Base-by-base conservation (phyloP, 2,797 vertebrate genomes). In the Chelidonichthys spinosus region DNA sequence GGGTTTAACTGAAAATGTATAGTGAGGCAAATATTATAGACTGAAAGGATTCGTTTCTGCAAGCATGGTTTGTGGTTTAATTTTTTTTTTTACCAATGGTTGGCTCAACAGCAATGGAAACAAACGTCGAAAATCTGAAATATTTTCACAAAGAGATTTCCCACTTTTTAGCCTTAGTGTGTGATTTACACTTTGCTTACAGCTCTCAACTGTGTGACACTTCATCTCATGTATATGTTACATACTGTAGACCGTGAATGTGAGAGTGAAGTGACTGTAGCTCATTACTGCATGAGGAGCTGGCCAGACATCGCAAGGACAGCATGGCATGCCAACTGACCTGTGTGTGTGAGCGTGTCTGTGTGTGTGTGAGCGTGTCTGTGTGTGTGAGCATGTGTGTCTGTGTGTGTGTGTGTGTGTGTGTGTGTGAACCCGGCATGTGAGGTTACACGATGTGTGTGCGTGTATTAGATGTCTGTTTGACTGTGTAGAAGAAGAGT, bases 321-420 rank as follows among this genome's bases (percentile, higher is more conserved):
- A 56, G 55, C 13, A 53, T 87, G 69, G 89, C 83, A 65, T 78
- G 83, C 75, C 87, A 88, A 64, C 69, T 90, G 87, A 88, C 63
- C 85, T 79, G 67, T 55, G 7, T 74, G 62, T 58, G 72, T 62
- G 11, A 37, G 18, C 7, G 62, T 36, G 52, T 56, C 33, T 63
- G 69, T 53, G 58, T 52, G 65, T 25, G 52, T 56, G 61, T 36
- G 37, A 39, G 50, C 61, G 46, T 69, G 40, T 40, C 59, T 25
- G 36, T 64, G 43, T 66, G 37, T 37, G 35, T 43, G 39, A 42
- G 39, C 2, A 53, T 58, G 47, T 18, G 13, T 65, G 61, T 74
- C 85, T 79, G 67, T 55, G 7, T 74, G 62, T 58, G 72, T 62
- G 11, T 42, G 64, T 40, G n/a, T n/a, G n/a, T n/a, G 52, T 56